Percentiles rank a stretch among this genome's conserved stretches.
Evolutionary conservation across 1,140 invertebrate species (phyloP).

Genomic region (Brachionus plicatilis): DNA sequence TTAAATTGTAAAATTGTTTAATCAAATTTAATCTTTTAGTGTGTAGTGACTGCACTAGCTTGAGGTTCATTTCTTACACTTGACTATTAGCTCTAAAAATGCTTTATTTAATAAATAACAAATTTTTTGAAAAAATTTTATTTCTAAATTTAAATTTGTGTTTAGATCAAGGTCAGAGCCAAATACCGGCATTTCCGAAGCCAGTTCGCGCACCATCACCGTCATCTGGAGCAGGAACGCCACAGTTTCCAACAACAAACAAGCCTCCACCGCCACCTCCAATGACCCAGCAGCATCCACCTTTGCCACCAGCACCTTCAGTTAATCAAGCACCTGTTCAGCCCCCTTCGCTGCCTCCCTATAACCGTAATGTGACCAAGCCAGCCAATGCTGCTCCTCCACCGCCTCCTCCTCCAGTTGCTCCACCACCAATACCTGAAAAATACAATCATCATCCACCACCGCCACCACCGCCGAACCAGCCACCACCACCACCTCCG

Average conservation of each 20-base stretch:
- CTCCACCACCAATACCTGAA: constrained; percentile 1
- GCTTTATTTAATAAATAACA: neutral
- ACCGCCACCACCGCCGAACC: constrained; percentile 2
- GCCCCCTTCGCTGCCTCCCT: neutral
- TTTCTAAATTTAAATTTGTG: neutral
- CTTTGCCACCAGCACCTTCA: neutral
- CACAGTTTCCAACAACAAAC: neutral
- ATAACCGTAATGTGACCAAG: neutral
- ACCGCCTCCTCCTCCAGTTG: constrained; percentile 9
- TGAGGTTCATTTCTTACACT: neutral
- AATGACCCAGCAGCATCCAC: neutral
- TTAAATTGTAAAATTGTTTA: constrained; percentile 6
- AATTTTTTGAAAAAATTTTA: neutral
- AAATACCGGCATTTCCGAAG: constrained; percentile 25
- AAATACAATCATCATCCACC: constrained; percentile 7
- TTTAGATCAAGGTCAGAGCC: neutral
- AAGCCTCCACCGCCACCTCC: constrained; percentile 12
- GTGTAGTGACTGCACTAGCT: neutral
- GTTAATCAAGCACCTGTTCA: neutral
- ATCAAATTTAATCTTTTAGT: neutral
- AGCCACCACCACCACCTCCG: neutral
- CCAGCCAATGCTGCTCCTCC: neutral
- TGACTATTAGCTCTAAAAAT: neutral
- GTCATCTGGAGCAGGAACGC: neutral
- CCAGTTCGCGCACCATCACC: neutral